Evolutionary conservation across 1,140 invertebrate species (phyloP).

Genomic region (Thalassaphorura encarpata): DNA sequence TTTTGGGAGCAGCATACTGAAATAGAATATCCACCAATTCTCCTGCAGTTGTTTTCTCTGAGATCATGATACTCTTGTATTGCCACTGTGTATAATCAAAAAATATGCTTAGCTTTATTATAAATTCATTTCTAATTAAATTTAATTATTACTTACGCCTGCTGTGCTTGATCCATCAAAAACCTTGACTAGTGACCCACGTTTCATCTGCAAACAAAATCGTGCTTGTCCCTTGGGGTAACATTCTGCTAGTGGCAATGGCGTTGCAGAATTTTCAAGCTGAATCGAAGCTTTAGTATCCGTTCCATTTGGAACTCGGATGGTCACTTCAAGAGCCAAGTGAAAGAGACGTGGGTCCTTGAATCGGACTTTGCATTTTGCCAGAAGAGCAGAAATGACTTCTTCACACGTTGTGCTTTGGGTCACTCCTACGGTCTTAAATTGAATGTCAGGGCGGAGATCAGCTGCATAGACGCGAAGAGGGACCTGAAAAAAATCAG

Average conservation of each 20-base stretch:
- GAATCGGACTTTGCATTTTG: constrained; percentile 83
- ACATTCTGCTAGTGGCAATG: constrained; percentile 77
- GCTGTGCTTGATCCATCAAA: constrained; percentile 81
- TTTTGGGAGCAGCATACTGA: constrained; percentile 42
- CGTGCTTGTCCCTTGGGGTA: constrained; percentile 78
- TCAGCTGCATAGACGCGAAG: constrained; percentile 75
- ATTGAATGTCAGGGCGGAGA: constrained; percentile 82
- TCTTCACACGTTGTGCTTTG: constrained; percentile 71
- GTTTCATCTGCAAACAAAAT: constrained; percentile 72
- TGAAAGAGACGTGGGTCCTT: constrained; percentile 85
- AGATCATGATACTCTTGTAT: constrained; percentile 83
- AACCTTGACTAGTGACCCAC: constrained; percentile 73
- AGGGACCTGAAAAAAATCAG: constrained; percentile 65
- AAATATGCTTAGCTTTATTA: background rate
- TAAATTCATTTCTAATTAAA: background rate
- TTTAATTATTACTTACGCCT: constrained; percentile 46
- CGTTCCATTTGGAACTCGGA: constrained; percentile 37
- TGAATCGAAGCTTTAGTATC: constrained; percentile 15
- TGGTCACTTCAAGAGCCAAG: constrained; percentile 83
- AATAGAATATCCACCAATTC: constrained; percentile 75
- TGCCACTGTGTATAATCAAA: constrained; percentile 54
- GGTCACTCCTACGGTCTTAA: constrained; percentile 79
- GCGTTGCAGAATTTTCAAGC: constrained; percentile 75
- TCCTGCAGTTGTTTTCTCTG: constrained; percentile 77
- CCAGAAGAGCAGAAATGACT: constrained; percentile 68